These are phyloP conservation scores for Harpagus bidentatus DNA, from an alignment of 2,113 vertebrate species.

Conservation along the genomic window DNA sequence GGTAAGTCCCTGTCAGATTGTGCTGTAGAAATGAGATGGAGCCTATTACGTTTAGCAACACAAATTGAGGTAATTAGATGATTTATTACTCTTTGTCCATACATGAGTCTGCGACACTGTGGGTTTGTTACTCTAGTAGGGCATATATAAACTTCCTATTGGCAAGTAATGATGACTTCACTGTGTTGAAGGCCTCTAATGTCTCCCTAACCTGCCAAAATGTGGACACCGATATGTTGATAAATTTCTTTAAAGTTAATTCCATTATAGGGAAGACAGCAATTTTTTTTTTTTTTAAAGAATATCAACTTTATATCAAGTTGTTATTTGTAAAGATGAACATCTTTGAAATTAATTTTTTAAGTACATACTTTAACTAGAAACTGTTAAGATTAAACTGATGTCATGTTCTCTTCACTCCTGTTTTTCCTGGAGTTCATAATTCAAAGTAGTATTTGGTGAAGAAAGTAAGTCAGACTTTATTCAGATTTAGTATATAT, in stretches of 20 bases:
- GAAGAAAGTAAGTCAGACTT: background rate
- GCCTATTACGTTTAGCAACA: background rate
- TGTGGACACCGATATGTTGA: background rate
- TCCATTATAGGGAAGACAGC: background rate
- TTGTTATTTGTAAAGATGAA: background rate
- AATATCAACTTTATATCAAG: background rate
- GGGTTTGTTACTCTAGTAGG: background rate
- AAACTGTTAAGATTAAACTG: background rate
- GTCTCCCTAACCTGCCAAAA: background rate
- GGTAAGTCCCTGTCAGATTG: conserved; percentile 35
- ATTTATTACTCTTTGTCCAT: background rate
- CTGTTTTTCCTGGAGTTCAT: background rate
- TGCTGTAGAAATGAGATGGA: background rate
- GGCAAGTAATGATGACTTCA: background rate
- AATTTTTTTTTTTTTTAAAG: background rate
- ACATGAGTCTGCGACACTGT: background rate
- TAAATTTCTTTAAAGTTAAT: background rate
- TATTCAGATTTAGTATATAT: background rate
- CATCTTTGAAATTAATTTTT: background rate
- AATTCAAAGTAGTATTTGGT: background rate
- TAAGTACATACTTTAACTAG: background rate
- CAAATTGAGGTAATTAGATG: conserved; percentile 26
- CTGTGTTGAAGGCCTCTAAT: background rate
- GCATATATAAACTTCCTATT: background rate
- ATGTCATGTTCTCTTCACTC: background rate